A percentile compares a stretch with the other conserved stretches of the same genome.
These are phyloP conservation scores for Syngnathus scovelli DNA, from an alignment of 2,113 vertebrate genomes.

Conservation along the genomic window DNA sequence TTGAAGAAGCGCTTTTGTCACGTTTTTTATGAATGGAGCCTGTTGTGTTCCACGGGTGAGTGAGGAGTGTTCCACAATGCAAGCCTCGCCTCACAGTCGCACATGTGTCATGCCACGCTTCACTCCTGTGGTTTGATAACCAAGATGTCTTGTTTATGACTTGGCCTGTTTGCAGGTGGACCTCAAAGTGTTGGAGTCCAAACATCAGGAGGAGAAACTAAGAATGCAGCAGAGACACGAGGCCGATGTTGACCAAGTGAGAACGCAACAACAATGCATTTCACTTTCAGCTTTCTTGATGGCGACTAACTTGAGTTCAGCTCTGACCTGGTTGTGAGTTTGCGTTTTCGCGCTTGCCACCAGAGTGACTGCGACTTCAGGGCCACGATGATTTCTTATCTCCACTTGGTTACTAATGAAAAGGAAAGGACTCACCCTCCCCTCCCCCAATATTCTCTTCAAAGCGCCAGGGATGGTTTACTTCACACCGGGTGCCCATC, in stretches of 20 bases:
- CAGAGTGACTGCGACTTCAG: constrained; percentile 19
- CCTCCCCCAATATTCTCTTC: constrained; percentile 42
- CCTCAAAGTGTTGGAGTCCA: constrained; percentile 82
- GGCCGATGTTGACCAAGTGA: constrained; percentile 87
- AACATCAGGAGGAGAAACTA: constrained; percentile 89
- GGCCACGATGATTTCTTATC: constrained; percentile 20
- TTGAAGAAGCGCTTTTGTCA: too few relatives aligned
- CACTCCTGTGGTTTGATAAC: too few relatives aligned
- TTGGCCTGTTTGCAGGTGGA: constrained; percentile 68
- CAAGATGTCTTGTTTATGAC: too few relatives aligned
- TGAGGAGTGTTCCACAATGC: not conserved
- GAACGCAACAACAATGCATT: constrained; percentile 13
- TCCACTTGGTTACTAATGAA: constrained; percentile 41
- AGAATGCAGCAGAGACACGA: constrained; percentile 89
- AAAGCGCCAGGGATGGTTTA: constrained; percentile 39
- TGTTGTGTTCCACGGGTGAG: not conserved
- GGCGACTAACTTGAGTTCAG: not conserved
- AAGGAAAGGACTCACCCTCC: constrained; percentile 29
- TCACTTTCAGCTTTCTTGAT: not conserved
- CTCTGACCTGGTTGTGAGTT: not conserved
- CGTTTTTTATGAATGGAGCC: not conserved
- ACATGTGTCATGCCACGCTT: too few relatives aligned
- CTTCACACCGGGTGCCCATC: constrained; percentile 47
- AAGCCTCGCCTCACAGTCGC: too few relatives aligned
- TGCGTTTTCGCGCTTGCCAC: too few relatives aligned